These are phyloP conservation scores for Myzus persicae DNA, from an alignment of 1,140 invertebrate genomes.

Conservation along the genomic window DNA sequence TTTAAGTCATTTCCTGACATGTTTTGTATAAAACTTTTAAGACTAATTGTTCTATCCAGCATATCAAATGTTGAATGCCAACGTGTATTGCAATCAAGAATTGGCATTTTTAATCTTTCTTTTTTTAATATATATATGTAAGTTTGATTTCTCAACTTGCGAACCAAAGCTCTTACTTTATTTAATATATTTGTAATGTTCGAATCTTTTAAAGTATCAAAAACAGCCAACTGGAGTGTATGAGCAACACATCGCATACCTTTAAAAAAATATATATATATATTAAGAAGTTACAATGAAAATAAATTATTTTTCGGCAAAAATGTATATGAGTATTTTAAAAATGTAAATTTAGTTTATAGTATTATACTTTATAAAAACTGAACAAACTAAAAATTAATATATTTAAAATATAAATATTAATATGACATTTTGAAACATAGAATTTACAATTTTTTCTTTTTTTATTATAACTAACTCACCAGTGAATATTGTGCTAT, in stretches of 20 bases:
- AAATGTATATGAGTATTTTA: too few species aligned
- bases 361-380: not conserved
- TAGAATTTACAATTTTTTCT: not conserved
- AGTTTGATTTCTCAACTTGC: not conserved
- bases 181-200: not conserved
- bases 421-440: not conserved
- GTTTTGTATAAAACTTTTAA: constrained; percentile 9
- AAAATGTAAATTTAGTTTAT: too few species aligned
- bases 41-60: not conserved
- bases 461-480: not conserved
- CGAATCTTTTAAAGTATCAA: not conserved
- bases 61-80: not conserved
- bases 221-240: not conserved
- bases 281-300: too few species aligned
- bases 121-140: not conserved
- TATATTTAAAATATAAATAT: not conserved
- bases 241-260: not conserved
- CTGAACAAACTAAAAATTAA: not conserved
- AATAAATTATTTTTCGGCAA: too few species aligned
- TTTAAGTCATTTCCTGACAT: not conserved
- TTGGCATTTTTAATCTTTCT: not conserved
- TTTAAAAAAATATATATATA: not conserved
- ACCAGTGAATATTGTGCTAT: constrained; percentile 7
- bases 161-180: not conserved
- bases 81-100: not conserved